Percentiles rank a stretch among this genome's conserved stretches.
Evolutionary conservation across 2,797 vertebrate species (phyloP).

Genomic region (Naso thynnoides): DNA sequence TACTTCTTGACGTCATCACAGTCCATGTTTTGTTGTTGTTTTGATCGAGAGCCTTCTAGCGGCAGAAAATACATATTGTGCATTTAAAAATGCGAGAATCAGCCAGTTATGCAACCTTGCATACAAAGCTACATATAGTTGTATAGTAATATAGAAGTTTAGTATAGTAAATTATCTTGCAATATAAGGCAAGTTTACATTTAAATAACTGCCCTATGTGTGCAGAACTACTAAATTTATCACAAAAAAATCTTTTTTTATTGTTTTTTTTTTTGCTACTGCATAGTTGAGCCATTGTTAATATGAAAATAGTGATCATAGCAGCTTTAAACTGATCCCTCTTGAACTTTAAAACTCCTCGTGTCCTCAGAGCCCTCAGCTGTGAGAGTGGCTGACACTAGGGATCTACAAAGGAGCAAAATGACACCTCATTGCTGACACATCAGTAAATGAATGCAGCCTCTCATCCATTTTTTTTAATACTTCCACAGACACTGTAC

Average conservation of each 20-base stretch:
- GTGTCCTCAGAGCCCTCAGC: slow-evolving; percentile 14
- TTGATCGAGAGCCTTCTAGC: too few relatives aligned
- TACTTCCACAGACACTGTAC: slow-evolving; percentile 7
- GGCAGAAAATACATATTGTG: too few relatives aligned
- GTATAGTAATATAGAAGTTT: too few relatives aligned
- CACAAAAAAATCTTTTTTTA: too few relatives aligned
- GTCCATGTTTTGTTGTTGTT: too few relatives aligned
- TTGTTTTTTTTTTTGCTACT: neutral
- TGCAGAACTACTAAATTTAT: neutral
- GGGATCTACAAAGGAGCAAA: slow-evolving; percentile 28
- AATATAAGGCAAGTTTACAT: neutral
- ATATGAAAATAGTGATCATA: neutral
- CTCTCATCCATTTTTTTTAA: slow-evolving; percentile 25
- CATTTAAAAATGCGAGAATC: too few relatives aligned
- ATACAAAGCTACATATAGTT: too few relatives aligned
- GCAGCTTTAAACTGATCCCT: neutral
- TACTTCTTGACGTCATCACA: too few relatives aligned
- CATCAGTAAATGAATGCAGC: slow-evolving; percentile 12
- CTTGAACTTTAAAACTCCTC: neutral
- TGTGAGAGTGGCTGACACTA: slow-evolving; percentile 8
- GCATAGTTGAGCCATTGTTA: slow-evolving; percentile 1
- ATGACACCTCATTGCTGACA: slow-evolving; percentile 5
- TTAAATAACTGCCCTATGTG: neutral
- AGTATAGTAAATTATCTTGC: too few relatives aligned
- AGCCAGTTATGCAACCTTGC: too few relatives aligned